Evolutionary conservation across 2,113 vertebrate genomes (phyloP), one percentile per base, ranked within the genome.

Genomic region (Heptranchias perlo): DNA sequence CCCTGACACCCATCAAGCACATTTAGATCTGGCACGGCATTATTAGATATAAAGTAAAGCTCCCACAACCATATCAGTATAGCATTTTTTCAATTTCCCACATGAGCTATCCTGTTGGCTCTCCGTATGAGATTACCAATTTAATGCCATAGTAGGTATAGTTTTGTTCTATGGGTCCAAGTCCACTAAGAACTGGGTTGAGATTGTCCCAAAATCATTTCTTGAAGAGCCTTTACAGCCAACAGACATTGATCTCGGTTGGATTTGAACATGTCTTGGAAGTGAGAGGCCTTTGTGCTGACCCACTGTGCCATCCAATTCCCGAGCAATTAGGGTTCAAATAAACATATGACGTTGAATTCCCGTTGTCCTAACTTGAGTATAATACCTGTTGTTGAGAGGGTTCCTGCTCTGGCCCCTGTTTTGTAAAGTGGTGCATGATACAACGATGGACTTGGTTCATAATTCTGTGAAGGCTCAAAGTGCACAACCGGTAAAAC

Each of bases 401-500:
- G 97, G 0, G 97, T 98, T 47, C 98, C 98, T 7, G 98, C 98
- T 47, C 98, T 97, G 96, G 97, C 97, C 0, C 97, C 98, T 78
- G 98, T 98, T 97, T 99, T 98, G 96, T 98, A 98, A 25, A 98
- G 97, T 0, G 98, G 98, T 11, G 98, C 97, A 0, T 98, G 98
- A 96, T 98, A 98, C 23, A 98, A 96, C 0, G 93, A 96, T 0
- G 96, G 96, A 58, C 96, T 86, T 0, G 98, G 97, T 21, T 97
- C 96, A 14, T 98, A 98, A 96, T 98, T 98, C 96, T 97, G 98
- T 61, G 97, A 97, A 0, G 98, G 98, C 96, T 98, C 98, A 96
- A 98, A 98, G 96, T 98, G 98, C 52, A 98, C 97, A 91, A 98
- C 97, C 0, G 98, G 98, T 87, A 98, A 96, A 97, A 97, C 64